Percentiles rank a stretch among this genome's conserved stretches.
phyloP scores from a whole-genome alignment of 2,113 vertebrate genomes.

The Callopanchax toddi region DNA sequence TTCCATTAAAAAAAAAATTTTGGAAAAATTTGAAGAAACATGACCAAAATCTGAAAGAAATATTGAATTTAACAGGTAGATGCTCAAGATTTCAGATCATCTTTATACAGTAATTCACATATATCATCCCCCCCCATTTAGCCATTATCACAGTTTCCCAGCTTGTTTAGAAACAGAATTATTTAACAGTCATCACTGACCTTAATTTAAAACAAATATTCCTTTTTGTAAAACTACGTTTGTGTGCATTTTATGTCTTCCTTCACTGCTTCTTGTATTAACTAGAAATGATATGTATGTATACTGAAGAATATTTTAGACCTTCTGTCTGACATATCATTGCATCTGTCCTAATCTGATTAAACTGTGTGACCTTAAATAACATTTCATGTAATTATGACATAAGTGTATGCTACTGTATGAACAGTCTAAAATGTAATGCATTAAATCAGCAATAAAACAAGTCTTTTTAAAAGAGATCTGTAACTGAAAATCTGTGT shows the following conservation, averaged over 20 bases:
- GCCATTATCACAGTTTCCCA: neutral
- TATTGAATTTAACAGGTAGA: too few relatives aligned
- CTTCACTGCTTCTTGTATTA: slow-evolving; percentile 48
- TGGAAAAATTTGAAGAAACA: too few relatives aligned
- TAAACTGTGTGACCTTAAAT: slow-evolving; percentile 25
- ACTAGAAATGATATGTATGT: slow-evolving; percentile 37
- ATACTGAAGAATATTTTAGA: slow-evolving; percentile 24
- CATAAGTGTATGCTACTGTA: slow-evolving; percentile 49
- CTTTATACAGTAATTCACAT: too few relatives aligned
- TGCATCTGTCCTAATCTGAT: slow-evolving; percentile 61
- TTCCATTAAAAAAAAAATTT: too few relatives aligned
- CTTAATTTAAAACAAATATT: slow-evolving; percentile 43
- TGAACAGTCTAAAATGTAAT: slow-evolving; percentile 49
- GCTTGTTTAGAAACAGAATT: slow-evolving; percentile 3
- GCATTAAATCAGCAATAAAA: slow-evolving; percentile 74
- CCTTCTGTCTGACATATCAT: slow-evolving; percentile 48
- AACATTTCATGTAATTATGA: slow-evolving; percentile 46
- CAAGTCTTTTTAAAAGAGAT: slow-evolving; percentile 51
- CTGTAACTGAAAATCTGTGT: neutral
- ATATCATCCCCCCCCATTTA: too few relatives aligned
- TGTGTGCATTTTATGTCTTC: slow-evolving; percentile 53
- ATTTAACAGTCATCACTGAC: slow-evolving; percentile 27
- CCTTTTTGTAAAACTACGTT: slow-evolving; percentile 33
- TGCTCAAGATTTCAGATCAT: too few relatives aligned
- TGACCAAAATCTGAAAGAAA: too few relatives aligned